These are phyloP conservation scores for Andricus quercusramuli DNA, from an alignment of 2,888 invertebrate genomes.

Conservation along the genomic window DNA sequence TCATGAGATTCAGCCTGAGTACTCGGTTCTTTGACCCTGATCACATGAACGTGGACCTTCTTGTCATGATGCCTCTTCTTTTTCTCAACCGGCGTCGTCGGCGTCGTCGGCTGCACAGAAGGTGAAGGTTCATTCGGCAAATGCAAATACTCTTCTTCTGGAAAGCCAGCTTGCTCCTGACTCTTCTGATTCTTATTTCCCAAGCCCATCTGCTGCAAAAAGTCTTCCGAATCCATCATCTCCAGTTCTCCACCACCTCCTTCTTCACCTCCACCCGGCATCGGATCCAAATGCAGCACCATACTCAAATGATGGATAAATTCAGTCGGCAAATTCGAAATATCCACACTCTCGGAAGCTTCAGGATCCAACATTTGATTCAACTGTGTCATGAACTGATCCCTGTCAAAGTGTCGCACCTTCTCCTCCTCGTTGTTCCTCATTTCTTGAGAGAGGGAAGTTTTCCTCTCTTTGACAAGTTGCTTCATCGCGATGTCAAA, in stretches of 20 bases:
- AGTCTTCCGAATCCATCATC: constrained; percentile 4
- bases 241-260: not conserved
- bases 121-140: not conserved
- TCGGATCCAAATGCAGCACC: constrained; percentile 78
- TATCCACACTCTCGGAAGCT: constrained; percentile 78
- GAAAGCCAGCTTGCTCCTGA: not conserved
- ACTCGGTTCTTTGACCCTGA: not conserved
- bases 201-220: not conserved
- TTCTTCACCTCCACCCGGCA: constrained; percentile 51
- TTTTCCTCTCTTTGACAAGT: constrained; percentile 71
- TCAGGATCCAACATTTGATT: constrained; percentile 82
- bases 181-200: not conserved
- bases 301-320: constrained; percentile 82
- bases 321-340: constrained; percentile 82
- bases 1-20: not conserved
- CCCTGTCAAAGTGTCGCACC: constrained; percentile 69
- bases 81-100: not conserved
- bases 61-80: constrained; percentile 35
- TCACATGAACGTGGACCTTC: constrained; percentile 16
- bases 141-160: constrained; percentile 19
- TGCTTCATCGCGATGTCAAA: constrained; percentile 76
- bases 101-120: not conserved
- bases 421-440: constrained; percentile 73
- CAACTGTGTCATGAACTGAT: constrained; percentile 74
- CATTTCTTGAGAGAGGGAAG: constrained; percentile 69